phyloP scores from a whole-genome alignment of 2,113 vertebrate genomes.

The cat (Felis catus) region F.catus_Fca126_mat1.0 CM031413.1:164951001-164951500 shows the following conservation, averaged over 20 bases:
- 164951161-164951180: neutral
- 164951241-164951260: too few relatives aligned
- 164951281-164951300: neutral
- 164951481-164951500: neutral
- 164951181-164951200: neutral
- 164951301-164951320: neutral
- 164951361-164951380: neutral
- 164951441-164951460: neutral
- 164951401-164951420: neutral
- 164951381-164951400: neutral
- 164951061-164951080: neutral
- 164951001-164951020: neutral
- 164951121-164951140: neutral
- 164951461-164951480: neutral
- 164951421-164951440: neutral
- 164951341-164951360: neutral
- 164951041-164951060: neutral
- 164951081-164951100: neutral
- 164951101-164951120: neutral
- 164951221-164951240: neutral
- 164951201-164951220: neutral
- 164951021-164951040: neutral
- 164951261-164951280: neutral
- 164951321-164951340: neutral
- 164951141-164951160: neutral